Evolutionary conservation across 2,888 invertebrate genomes (phyloP).

Genomic region (Rutpela maculata): DNA sequence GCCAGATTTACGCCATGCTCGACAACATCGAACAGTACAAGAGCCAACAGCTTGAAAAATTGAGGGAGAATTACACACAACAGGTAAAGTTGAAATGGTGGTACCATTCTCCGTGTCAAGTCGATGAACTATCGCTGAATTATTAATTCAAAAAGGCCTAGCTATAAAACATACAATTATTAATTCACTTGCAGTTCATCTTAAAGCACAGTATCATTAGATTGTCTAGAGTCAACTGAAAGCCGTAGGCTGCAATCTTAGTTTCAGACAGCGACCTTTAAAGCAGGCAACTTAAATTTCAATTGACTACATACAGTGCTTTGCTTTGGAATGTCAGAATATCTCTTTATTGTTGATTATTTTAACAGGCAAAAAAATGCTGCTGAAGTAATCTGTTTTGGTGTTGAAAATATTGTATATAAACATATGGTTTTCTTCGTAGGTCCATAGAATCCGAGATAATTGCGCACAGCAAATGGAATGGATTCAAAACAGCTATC

Average conservation of each 20-base stretch:
- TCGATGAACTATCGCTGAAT: no score
- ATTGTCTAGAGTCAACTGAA: no score
- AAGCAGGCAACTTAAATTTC: no score
- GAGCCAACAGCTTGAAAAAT: constrained; percentile 89
- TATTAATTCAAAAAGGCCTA: background rate
- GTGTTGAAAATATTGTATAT: constrained; percentile 13
- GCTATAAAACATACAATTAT: background rate
- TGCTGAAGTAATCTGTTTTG: no score
- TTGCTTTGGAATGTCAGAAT: no score
- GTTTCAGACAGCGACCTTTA: no score
- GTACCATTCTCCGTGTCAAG: constrained; percentile 32
- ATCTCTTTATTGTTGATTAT: no score
- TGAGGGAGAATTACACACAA: constrained; percentile 93
- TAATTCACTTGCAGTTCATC: no score
- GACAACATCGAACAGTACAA: constrained; percentile 94
- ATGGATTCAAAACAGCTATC: constrained; percentile 94
- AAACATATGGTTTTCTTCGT: constrained; percentile 35
- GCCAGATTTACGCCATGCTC: constrained; percentile 90
- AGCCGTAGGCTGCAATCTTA: no score
- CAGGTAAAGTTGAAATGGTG: constrained; percentile 77
- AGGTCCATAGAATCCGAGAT: constrained; percentile 92
- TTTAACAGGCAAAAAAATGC: no score
- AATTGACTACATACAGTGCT: no score
- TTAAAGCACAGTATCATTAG: no score
- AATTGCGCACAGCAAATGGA: constrained; percentile 96